Percentiles rank a stretch among this genome's conserved stretches.
These are phyloP conservation scores for Clistopyga incitator DNA, from an alignment of 2,888 invertebrate genomes.

Conservation along the genomic window DNA sequence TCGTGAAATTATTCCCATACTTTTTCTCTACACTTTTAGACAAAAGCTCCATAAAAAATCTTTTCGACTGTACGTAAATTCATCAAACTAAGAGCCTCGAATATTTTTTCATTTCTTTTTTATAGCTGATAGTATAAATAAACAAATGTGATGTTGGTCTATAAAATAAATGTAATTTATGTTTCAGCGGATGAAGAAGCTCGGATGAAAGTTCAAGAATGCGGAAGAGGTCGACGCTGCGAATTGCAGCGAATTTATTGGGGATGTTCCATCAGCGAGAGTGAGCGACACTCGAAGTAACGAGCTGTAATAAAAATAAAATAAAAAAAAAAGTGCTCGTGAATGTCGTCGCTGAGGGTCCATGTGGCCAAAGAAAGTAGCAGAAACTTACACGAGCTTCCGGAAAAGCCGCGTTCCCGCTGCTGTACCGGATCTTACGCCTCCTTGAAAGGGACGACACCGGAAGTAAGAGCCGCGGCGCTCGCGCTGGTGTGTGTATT, in stretches of 20 bases:
- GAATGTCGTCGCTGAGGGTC: conserved; percentile 62
- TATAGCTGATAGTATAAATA: not conserved
- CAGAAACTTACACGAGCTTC: conserved; percentile 42
- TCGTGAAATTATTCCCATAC: no score
- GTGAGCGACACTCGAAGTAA: conserved; percentile 5
- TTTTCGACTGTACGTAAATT: not conserved
- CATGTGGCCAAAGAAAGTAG: conserved; percentile 67
- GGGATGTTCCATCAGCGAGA: conserved; percentile 1
- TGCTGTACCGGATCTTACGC: not conserved
- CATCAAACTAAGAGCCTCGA: not conserved
- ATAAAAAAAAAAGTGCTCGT: conserved; percentile 5
- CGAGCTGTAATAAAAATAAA: not conserved
- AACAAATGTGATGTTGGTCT: not conserved
- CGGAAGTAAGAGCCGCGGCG: conserved; percentile 34
- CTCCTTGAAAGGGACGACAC: conserved; percentile 25
- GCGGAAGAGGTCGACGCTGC: conserved; percentile 51
- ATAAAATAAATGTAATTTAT: conserved; percentile 3
- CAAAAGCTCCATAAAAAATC: no score
- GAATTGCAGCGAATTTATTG: conserved; percentile 33
- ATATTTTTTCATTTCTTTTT: not conserved
- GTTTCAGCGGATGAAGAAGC: conserved; percentile 42
- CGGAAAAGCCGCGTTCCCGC: conserved; percentile 42
- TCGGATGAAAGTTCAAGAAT: conserved; percentile 38
- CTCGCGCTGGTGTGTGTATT: conserved; percentile 52
- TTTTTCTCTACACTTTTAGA: no score